phyloP scores from a whole-genome alignment of 2,113 vertebrate species.

The Nesogale talazaci region DNA sequence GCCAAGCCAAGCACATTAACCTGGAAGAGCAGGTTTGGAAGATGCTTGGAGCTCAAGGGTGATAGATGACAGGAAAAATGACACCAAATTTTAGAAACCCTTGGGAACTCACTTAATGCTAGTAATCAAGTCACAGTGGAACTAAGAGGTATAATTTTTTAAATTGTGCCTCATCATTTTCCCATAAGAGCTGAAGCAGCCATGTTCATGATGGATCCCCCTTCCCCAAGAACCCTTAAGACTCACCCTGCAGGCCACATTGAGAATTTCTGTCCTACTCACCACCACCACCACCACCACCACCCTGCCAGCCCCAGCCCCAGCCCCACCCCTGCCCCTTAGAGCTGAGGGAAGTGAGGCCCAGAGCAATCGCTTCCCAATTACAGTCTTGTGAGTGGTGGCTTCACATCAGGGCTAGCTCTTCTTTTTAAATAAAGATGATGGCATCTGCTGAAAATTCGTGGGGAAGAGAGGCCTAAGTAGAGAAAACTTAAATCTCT shows the following conservation, averaged over 20 bases:
- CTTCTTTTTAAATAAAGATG: neutral
- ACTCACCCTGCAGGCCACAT: neutral
- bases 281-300: no score
- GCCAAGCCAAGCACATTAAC: neutral
- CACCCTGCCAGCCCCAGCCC: no score
- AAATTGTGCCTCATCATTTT: neutral
- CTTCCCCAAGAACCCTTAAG: neutral
- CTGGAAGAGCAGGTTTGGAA: neutral
- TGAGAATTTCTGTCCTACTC: neutral
- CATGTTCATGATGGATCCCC: neutral
- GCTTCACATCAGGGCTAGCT: neutral
- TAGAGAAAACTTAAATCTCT: neutral
- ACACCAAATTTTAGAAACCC: neutral
- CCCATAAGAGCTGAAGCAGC: constrained; percentile 2
- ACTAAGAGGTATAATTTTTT: neutral
- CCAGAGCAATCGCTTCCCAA: neutral
- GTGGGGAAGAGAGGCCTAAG: neutral
- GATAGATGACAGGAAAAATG: neutral
- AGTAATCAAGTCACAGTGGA: neutral
- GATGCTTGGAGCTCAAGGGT: no score
- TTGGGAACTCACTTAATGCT: neutral
- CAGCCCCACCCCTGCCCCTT: no score
- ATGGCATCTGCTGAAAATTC: neutral
- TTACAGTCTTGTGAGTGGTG: neutral
- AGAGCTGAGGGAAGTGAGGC: neutral